Base-by-base conservation (phyloP, 1,140 invertebrate genomes). In the Plectrocnemia conspersa region DNA sequence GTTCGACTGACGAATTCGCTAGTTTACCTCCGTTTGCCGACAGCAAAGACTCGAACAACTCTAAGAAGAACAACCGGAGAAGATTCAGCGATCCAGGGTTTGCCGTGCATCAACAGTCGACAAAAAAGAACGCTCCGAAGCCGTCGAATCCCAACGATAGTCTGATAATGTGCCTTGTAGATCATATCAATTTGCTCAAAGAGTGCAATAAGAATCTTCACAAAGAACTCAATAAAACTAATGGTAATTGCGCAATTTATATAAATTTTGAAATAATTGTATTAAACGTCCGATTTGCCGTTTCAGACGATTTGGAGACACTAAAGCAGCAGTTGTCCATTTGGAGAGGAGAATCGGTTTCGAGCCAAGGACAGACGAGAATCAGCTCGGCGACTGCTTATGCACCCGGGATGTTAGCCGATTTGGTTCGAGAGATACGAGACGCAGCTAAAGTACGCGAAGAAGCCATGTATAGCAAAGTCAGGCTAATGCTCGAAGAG, bases 341-440 rank as follows among this genome's bases (percentile, higher is more conserved):
- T 13, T 60, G 58, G 58, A 11, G 54, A 32, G 54, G 50, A 9
- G 58, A 60, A 25, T 38, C 53, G 10, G 33, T 27, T 1, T 47
- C 58, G 21, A 52, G 19, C 36, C 9, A 40, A 1, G 35, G 50
- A 24, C 15, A 41, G 42, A 21, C 52, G 7, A 33, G 27, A 40
- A 23, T 22, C 16, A 54, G 32, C 1, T 53, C 62, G 47, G 58
- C 65, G 63, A 73, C 74, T 15, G 73, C 75, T 58, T 88, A 88
- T 68, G 80, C 84, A 27, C 85, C 86, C 3, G 86, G 86, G 57
- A 83, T 85, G 76, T 74, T 88, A 62, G 71, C 77, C 62, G 85
- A 88, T 69, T 73, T 88, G 58, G 83, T 88, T 49, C 76, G 84
- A 4, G 86, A 88, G 69, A 83, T 88, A 5, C 72, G 85, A 54